These are phyloP conservation scores for Coranthus polyacanthus DNA, from an alignment of 2,797 vertebrate genomes.

Conservation along the genomic window DNA sequence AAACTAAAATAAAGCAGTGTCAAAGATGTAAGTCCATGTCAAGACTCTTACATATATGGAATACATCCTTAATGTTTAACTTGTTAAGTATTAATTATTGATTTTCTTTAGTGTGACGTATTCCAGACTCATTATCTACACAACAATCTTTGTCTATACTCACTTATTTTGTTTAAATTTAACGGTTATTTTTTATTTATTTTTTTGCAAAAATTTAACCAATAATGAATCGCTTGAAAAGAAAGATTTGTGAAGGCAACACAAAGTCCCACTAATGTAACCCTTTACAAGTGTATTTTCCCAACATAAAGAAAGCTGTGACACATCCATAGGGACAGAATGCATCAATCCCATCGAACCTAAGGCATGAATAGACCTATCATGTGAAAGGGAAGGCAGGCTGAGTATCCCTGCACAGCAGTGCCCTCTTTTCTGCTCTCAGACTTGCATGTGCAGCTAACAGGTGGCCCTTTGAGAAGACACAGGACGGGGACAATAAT, in stretches of 20 bases:
- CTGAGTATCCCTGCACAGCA: conserved; percentile 43
- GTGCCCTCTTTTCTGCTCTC: conserved; percentile 45
- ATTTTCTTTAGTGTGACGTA: too few relatives aligned
- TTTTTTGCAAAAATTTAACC: too few relatives aligned
- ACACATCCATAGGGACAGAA: conserved; percentile 48
- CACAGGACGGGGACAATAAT: conserved; percentile 63
- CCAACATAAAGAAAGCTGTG: conserved; percentile 29
- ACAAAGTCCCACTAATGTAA: background rate
- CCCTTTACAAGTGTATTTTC: conserved; percentile 27
- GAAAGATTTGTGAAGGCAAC: conserved; percentile 20
- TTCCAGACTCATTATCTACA: too few relatives aligned
- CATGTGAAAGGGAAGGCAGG: conserved; percentile 42
- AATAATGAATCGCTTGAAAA: background rate
- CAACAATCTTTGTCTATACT: background rate
- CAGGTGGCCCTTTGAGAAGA: conserved; percentile 79
- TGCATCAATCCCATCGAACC: conserved; percentile 34
- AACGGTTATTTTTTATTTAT: background rate
- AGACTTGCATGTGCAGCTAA: conserved; percentile 71
- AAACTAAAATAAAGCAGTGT: background rate
- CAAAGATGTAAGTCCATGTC: background rate
- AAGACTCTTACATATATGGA: background rate
- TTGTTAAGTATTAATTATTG: too few relatives aligned
- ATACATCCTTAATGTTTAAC: too few relatives aligned
- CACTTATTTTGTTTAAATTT: conserved; percentile 7
- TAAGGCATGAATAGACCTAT: conserved; percentile 61